A percentile compares a stretch with the other conserved stretches of the same genome.
These are phyloP conservation scores for Agelastica alni DNA, from an alignment of 2,888 invertebrate species.

Conservation along the genomic window DNA sequence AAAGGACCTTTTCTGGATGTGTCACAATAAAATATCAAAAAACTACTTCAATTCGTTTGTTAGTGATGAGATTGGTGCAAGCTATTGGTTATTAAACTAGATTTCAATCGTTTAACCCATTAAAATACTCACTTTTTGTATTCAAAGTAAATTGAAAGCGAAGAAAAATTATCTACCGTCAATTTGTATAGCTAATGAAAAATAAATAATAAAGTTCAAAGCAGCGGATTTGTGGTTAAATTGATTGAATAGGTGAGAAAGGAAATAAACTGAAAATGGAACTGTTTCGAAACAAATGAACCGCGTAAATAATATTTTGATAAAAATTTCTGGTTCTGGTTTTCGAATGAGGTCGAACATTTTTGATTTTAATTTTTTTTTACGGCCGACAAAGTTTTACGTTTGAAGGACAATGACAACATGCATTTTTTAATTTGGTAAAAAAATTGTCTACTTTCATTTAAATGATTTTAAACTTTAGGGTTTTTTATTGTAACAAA, in stretches of 20 bases:
- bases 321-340: conserved; percentile 4
- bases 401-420: no score
- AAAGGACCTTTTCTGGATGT: no score
- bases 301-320: conserved; percentile 20
- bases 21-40: no score
- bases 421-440: no score
- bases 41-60: no score
- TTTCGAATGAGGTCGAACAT: not conserved
- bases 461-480: no score
- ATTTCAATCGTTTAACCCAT: no score
- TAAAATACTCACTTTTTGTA: not conserved
- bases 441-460: no score
- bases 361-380: conserved; percentile 1
- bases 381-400: no score
- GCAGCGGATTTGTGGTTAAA: conserved; percentile 21
- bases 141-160: not conserved
- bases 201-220: conserved; percentile 14
- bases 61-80: no score
- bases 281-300: conserved; percentile 4
- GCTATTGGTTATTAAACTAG: no score
- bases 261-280: conserved; percentile 12
- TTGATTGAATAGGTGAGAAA: conserved; percentile 20
- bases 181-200: conserved; percentile 15
- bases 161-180: conserved; percentile 7
- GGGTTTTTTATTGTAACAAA: no score